Evolutionary conservation across 2,113 vertebrate species (phyloP).

Genomic region (Notothenia rossii): DNA sequence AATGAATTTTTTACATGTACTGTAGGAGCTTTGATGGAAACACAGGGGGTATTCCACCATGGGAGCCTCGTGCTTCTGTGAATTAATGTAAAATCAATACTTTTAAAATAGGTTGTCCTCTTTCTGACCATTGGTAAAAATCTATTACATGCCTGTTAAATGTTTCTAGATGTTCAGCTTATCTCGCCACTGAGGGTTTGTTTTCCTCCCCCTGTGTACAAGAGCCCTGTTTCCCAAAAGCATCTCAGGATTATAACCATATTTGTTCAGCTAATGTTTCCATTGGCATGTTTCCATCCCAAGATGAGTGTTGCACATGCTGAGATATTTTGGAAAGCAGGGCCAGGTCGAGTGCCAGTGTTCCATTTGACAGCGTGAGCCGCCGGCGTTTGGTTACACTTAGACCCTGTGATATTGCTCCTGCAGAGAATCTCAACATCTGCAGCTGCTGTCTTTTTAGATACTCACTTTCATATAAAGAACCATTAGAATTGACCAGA

Average conservation of each 20-base stretch:
- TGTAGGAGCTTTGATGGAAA: conserved; percentile 40
- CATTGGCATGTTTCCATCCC: conserved; percentile 68
- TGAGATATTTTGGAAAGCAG: conserved; percentile 66
- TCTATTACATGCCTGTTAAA: conserved; percentile 38
- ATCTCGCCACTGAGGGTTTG: conserved; percentile 19
- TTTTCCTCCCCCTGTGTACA: neutral
- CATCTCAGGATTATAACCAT: conserved; percentile 59
- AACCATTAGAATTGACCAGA: conserved; percentile 17
- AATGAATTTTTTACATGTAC: conserved; percentile 27
- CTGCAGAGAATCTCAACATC: conserved; percentile 43
- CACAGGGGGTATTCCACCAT: conserved; percentile 7
- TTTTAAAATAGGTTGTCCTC: conserved; percentile 52
- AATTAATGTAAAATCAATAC: conserved; percentile 62
- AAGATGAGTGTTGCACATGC: conserved; percentile 64
- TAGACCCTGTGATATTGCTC: conserved; percentile 23
- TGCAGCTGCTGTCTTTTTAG: conserved; percentile 22
- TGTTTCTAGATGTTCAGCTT: conserved; percentile 37
- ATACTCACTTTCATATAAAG: conserved; percentile 24
- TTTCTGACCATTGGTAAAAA: conserved; percentile 43
- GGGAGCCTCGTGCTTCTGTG: conserved; percentile 31
- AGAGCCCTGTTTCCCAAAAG: conserved; percentile 49
- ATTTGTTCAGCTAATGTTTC: conserved; percentile 76
- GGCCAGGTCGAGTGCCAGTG: conserved; percentile 60
- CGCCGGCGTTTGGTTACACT: conserved; percentile 51
- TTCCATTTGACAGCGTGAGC: conserved; percentile 59